These are phyloP conservation scores for Meteorus sp. DNA, from an alignment of 1,140 invertebrate genomes.

Conservation along the genomic window DNA sequence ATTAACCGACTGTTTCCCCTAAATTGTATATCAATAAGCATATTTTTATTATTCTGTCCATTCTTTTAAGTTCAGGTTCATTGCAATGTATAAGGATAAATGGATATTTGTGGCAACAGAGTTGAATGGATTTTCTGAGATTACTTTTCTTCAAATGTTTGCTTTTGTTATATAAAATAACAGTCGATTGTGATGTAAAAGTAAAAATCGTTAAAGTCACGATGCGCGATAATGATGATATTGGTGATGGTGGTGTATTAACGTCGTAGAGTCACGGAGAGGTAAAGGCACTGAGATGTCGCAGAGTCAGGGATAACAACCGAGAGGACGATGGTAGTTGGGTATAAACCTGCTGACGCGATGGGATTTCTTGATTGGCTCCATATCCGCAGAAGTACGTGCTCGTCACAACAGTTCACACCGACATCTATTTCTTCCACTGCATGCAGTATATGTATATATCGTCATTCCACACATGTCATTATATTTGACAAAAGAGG, in stretches of 20 bases:
- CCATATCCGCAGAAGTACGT: slow-evolving; percentile 58
- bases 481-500: too few relatives aligned
- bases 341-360: slow-evolving; percentile 53
- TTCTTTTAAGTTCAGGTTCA: too few relatives aligned
- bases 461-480: too few relatives aligned
- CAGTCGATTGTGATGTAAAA: neutral
- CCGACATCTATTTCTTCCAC: neutral
- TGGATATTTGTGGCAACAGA: too few relatives aligned
- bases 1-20: slow-evolving; percentile 17
- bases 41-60: too few relatives aligned
- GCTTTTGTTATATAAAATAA: too few relatives aligned
- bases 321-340: slow-evolving; percentile 38
- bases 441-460: too few relatives aligned
- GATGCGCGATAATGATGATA: neutral
- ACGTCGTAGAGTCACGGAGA: slow-evolving; percentile 19
- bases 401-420: slow-evolving; percentile 57
- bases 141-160: too few relatives aligned
- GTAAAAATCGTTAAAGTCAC: too few relatives aligned
- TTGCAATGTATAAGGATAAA: too few relatives aligned
- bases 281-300: too few relatives aligned
- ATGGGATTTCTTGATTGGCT: slow-evolving; percentile 56
- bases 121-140: too few relatives aligned
- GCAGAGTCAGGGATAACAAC: slow-evolving; percentile 47
- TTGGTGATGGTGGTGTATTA: neutral
- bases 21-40: slow-evolving; percentile 2